Evolutionary conservation across 2,888 invertebrate species (phyloP).

Genomic region (Argyresthia goedartella): DNA sequence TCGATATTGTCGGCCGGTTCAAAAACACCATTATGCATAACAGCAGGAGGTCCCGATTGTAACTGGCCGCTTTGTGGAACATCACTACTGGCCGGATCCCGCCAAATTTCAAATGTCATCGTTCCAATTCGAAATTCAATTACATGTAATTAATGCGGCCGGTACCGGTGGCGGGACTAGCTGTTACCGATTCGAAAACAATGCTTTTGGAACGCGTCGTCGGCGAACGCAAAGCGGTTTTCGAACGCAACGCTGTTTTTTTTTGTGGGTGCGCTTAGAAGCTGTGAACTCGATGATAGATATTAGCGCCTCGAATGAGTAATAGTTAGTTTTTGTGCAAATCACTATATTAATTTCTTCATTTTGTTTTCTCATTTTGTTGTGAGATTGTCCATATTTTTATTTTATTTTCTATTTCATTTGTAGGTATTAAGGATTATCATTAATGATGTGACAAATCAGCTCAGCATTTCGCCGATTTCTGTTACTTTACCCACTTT

Average conservation of each 20-base stretch:
- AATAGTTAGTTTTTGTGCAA: neutral
- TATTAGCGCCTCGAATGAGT: slow-evolving; percentile 10
- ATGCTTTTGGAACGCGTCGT: slow-evolving; percentile 32
- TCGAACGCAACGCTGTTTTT: slow-evolving; percentile 34
- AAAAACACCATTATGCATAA: slow-evolving; percentile 52
- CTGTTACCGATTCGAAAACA: slow-evolving; percentile 62
- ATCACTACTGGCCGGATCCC: slow-evolving; percentile 58
- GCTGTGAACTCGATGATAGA: slow-evolving; percentile 31
- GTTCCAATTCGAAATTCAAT: slow-evolving; percentile 77
- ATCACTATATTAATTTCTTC: slow-evolving; percentile 1
- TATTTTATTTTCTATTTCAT: too few species aligned
- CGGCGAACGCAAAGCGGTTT: slow-evolving; percentile 37
- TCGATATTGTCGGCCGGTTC: slow-evolving; percentile 53
- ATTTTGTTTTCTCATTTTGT: neutral
- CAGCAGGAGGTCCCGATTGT: slow-evolving; percentile 59
- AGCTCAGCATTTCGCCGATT: too few species aligned
- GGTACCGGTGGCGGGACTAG: slow-evolving; percentile 56
- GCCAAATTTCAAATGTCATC: slow-evolving; percentile 74
- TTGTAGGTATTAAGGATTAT: too few species aligned
- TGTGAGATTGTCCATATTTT: too few species aligned
- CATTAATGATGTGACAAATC: too few species aligned
- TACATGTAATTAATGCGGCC: slow-evolving; percentile 72
- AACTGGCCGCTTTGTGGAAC: slow-evolving; percentile 59
- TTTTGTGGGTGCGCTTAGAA: slow-evolving; percentile 12
- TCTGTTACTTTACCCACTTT: too few species aligned